phyloP scores from a whole-genome alignment of 2,113 vertebrate species.

The Enhydra lutris region DNA sequence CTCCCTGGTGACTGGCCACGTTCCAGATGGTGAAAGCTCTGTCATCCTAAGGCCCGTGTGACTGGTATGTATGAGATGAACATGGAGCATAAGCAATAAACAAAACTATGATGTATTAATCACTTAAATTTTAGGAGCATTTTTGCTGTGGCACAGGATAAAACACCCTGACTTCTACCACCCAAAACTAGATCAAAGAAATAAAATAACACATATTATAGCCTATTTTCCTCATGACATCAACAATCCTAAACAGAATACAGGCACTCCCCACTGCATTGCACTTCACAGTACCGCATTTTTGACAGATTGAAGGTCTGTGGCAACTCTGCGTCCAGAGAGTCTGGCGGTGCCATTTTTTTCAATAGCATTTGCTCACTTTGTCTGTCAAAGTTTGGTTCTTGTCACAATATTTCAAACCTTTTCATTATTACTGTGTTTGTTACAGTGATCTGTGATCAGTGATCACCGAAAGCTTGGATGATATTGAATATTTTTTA shows the following conservation, averaged over 20 bases:
- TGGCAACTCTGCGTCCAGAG: background rate
- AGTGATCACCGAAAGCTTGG: background rate
- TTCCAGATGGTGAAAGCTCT: background rate
- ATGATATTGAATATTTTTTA: background rate
- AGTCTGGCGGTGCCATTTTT: background rate
- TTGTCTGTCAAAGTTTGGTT: background rate
- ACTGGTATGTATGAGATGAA: background rate
- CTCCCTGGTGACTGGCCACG: background rate
- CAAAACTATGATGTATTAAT: background rate
- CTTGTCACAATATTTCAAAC: background rate
- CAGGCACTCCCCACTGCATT: background rate
- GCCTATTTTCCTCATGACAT: background rate
- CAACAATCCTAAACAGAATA: background rate
- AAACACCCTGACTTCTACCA: background rate
- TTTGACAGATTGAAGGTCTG: background rate
- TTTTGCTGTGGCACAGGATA: background rate
- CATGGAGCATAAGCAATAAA: background rate
- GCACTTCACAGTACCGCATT: background rate
- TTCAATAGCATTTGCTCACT: background rate
- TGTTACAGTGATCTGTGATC: background rate
- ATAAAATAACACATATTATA: background rate
- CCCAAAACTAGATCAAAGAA: background rate
- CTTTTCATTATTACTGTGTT: background rate
- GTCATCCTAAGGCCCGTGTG: background rate
- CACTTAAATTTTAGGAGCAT: background rate